Percentiles rank a stretch among this genome's conserved stretches.
phyloP scores from a whole-genome alignment of 2,888 invertebrate species.

The Drosophila borealis region DNA sequence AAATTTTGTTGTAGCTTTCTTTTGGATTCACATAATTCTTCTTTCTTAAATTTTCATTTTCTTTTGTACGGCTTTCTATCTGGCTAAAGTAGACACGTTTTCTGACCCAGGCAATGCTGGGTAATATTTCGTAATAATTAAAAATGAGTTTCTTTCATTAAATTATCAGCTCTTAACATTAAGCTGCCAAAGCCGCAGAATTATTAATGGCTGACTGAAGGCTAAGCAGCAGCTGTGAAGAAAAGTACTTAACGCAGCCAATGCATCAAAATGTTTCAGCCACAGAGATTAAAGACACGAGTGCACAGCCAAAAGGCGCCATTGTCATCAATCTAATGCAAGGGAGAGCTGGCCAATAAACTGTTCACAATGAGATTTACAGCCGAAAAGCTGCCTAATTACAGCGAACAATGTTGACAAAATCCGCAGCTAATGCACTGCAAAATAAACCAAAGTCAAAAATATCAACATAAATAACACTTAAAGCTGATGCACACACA shows the following conservation, averaged over 20 bases:
- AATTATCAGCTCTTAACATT: background rate
- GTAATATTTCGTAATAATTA: no score
- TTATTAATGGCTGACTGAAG: conserved; percentile 5
- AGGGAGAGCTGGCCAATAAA: conserved; percentile 63
- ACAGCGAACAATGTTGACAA: conserved; percentile 63
- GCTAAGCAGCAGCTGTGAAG: conserved; percentile 20
- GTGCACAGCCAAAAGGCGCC: background rate
- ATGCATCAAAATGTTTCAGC: conserved; percentile 28
- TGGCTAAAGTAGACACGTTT: no score
- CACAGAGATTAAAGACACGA: conserved; percentile 28
- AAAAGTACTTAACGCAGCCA: conserved; percentile 18
- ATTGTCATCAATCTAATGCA: conserved; percentile 57
- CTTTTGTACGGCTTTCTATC: no score
- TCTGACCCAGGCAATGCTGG: no score
- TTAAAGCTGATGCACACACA: conserved; percentile 57
- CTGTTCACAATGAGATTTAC: conserved; percentile 71
- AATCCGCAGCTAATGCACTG: conserved; percentile 71
- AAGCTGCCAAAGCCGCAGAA: background rate
- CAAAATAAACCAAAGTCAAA: conserved; percentile 70
- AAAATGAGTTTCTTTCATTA: no score
- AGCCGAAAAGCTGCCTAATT: conserved; percentile 73
- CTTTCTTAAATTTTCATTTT: no score
- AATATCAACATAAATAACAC: conserved; percentile 80
- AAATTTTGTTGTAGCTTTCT: no score
- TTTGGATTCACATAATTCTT: no score